A percentile compares a stretch with the other conserved stretches of the same genome.
These are phyloP conservation scores for Cottus gobio DNA, from an alignment of 2,113 vertebrate species.

Conservation along the genomic window DNA sequence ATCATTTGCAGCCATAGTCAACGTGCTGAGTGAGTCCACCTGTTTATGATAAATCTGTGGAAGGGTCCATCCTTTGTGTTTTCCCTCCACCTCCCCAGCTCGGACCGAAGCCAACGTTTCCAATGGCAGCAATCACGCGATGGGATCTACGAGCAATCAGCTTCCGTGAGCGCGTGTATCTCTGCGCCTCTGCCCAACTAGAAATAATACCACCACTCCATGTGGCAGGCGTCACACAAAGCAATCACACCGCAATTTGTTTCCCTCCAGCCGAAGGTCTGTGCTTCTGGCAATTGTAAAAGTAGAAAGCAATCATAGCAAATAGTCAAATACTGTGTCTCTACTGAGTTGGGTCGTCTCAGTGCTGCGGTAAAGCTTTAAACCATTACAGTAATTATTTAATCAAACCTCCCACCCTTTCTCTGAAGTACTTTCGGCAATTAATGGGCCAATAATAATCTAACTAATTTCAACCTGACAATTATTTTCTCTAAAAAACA, in stretches of 20 bases:
- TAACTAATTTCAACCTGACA: slow-evolving; percentile 10
- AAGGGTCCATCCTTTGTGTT: slow-evolving; percentile 1
- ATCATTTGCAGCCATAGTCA: background rate
- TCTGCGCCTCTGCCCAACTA: slow-evolving; percentile 18
- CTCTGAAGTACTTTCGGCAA: background rate
- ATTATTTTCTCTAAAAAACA: background rate
- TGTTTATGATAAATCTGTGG: background rate
- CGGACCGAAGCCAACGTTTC: slow-evolving; percentile 4
- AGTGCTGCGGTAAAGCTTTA: slow-evolving; percentile 22
- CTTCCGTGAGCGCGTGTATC: slow-evolving; percentile 30
- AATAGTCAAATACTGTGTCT: slow-evolving; percentile 32
- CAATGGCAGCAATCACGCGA: slow-evolving; percentile 27
- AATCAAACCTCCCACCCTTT: slow-evolving; percentile 20
- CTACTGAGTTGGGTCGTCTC: slow-evolving; percentile 1
- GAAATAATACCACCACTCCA: slow-evolving; percentile 24
- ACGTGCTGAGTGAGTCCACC: background rate
- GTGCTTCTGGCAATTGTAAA: slow-evolving; percentile 37
- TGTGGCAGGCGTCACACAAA: slow-evolving; percentile 33
- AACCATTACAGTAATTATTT: slow-evolving; percentile 27
- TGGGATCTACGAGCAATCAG: slow-evolving; percentile 44
- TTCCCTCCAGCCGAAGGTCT: slow-evolving; percentile 8
- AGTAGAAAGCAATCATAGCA: slow-evolving; percentile 30
- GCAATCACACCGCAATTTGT: slow-evolving; percentile 36
- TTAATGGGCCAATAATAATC: slow-evolving; percentile 6
- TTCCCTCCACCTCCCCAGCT: background rate